Conservation (phyloP, 2,113 vertebrate species). For the Oceanites oceanicus region DNA sequence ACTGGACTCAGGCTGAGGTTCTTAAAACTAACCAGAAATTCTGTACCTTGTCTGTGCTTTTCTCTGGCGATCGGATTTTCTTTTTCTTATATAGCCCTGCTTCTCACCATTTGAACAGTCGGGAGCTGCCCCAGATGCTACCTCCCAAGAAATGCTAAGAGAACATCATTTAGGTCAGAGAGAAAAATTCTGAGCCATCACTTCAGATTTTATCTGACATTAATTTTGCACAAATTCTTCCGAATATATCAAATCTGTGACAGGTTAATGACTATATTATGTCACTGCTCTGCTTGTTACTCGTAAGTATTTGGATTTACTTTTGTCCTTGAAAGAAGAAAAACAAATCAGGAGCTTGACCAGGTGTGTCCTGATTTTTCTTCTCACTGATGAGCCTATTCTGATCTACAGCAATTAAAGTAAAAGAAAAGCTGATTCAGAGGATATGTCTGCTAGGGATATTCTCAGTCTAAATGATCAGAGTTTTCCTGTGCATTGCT, state of each 20-base stretch:
- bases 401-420: background rate
- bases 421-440: background rate
- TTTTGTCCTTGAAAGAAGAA: background rate
- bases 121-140: background rate
- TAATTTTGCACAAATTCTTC: background rate
- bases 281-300: background rate
- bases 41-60: background rate
- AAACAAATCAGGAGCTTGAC: background rate
- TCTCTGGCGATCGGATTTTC: background rate
- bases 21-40: background rate
- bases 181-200: background rate
- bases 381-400: background rate
- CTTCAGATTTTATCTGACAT: background rate
- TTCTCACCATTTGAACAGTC: background rate
- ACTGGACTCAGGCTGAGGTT: background rate
- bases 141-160: background rate
- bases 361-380: background rate
- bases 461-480: background rate
- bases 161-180: background rate
- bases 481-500: background rate
- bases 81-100: background rate
- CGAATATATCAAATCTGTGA: background rate
- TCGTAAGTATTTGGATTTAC: background rate
- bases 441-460: background rate
- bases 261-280: background rate